Conservation (phyloP, 2,888 invertebrate genomes). For the Gymnosoma rotundatum region DNA sequence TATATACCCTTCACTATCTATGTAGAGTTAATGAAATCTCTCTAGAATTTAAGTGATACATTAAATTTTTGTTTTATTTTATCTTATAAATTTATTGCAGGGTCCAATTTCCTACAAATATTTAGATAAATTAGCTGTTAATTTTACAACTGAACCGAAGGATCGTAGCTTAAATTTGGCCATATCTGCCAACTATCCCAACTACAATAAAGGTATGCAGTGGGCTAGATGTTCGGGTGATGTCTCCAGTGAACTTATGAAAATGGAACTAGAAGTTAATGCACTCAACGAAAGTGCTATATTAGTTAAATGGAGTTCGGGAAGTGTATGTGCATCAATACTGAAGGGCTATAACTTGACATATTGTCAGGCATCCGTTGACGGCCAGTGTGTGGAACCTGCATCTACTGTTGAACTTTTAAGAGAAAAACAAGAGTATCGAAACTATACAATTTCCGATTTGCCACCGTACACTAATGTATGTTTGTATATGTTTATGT, state of each 20-base stretch:
- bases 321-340: slow-evolving; percentile 88
- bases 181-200: slow-evolving; percentile 88
- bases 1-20: no score
- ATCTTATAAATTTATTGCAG: slow-evolving; percentile 76
- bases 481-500: slow-evolving; percentile 86
- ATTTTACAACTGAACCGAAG: slow-evolving; percentile 81
- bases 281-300: slow-evolving; percentile 80
- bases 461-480: slow-evolving; percentile 90
- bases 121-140: slow-evolving; percentile 78
- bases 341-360: slow-evolving; percentile 88
- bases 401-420: slow-evolving; percentile 45
- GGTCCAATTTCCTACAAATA: slow-evolving; percentile 85
- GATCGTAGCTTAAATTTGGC: slow-evolving; percentile 86
- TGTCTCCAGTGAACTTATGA: slow-evolving; percentile 72
- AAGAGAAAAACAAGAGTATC: slow-evolving; percentile 50
- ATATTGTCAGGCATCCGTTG: slow-evolving; percentile 86
- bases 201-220: slow-evolving; percentile 89
- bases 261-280: slow-evolving; percentile 71
- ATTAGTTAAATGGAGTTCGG: slow-evolving; percentile 88
- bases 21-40: no score
- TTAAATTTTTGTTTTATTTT: background rate
- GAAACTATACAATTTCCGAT: slow-evolving; percentile 83
- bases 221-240: slow-evolving; percentile 87
- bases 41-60: background rate
- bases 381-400: slow-evolving; percentile 36